phyloP scores from a whole-genome alignment of 2,797 vertebrate species.

The Delichon dasypus region DNA sequence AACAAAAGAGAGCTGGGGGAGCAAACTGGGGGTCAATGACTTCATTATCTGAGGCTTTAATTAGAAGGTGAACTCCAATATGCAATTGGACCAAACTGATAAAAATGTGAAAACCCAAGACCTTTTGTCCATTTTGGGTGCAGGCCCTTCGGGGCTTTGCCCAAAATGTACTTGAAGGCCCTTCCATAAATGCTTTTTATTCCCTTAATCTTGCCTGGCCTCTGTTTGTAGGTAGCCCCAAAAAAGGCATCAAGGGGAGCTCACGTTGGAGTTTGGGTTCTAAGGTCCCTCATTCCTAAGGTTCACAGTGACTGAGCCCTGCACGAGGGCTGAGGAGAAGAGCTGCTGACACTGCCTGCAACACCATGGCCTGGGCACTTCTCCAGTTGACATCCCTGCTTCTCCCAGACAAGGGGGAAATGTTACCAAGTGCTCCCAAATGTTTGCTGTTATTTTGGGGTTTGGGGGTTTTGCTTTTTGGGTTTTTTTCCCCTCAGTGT shows the following conservation, averaged over 20 bases:
- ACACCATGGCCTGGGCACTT: background rate
- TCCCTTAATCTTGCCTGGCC: background rate
- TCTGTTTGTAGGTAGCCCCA: background rate
- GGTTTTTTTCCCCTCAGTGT: accelerated
- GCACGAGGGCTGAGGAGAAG: background rate
- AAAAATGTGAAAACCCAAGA: background rate
- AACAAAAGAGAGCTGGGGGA: background rate
- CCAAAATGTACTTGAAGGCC: background rate
- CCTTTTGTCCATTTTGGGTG: background rate
- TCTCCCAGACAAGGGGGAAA: background rate
- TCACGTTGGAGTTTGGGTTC: accelerated
- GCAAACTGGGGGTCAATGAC: background rate
- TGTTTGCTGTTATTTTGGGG: background rate
- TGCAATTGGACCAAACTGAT: background rate
- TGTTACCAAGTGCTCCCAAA: background rate
- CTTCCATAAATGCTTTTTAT: background rate
- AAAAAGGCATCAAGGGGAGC: background rate
- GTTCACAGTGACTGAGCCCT: background rate
- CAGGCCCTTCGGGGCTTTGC: background rate
- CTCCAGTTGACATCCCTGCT: background rate
- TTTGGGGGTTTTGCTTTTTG: no score
- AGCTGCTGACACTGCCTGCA: background rate
- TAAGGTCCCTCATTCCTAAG: background rate
- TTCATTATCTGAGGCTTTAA: background rate
- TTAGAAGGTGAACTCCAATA: accelerated